phyloP scores from a whole-genome alignment of 1,140 invertebrate genomes.

The Cyphomyrmex costatus region DNA sequence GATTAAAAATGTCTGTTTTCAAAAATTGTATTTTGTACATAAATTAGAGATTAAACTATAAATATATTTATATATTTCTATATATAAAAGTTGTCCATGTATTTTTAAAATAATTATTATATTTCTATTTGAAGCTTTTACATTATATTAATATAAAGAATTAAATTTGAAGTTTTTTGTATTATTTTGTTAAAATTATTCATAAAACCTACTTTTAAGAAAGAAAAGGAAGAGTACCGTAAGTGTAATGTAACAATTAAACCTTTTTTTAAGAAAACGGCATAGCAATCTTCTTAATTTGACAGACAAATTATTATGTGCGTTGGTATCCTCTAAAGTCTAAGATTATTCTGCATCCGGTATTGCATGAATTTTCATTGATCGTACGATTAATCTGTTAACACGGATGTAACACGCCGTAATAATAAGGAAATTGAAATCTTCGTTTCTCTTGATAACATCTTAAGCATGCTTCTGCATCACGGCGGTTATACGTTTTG shows the following conservation, averaged over 20 bases:
- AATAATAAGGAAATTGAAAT: slow-evolving; percentile 47
- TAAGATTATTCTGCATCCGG: slow-evolving; percentile 16
- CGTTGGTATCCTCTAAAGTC: not conserved
- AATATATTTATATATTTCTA: not conserved
- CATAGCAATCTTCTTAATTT: slow-evolving; percentile 1
- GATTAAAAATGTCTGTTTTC: not conserved
- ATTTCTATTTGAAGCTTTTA: not conserved
- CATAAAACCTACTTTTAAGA: not conserved
- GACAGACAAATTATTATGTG: slow-evolving; percentile 34
- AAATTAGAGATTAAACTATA: not conserved
- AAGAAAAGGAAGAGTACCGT: not conserved
- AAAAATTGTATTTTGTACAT: not conserved
- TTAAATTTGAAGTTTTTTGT: not conserved
- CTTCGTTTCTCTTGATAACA: slow-evolving; percentile 25
- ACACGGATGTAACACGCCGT: slow-evolving; percentile 23
- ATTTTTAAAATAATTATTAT: slow-evolving; percentile 8
- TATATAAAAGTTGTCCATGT: not conserved
- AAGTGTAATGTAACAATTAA: not conserved
- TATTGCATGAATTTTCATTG: slow-evolving; percentile 34
- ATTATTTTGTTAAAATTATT: not conserved
- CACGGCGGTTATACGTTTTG: not conserved
- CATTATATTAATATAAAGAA: not conserved
- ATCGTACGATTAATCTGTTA: slow-evolving; percentile 34
- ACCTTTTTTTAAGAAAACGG: not conserved
- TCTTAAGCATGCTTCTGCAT: not conserved